These are phyloP conservation scores for Megalops atlanticus DNA, from an alignment of 2,113 vertebrate genomes.

Conservation along the genomic window DNA sequence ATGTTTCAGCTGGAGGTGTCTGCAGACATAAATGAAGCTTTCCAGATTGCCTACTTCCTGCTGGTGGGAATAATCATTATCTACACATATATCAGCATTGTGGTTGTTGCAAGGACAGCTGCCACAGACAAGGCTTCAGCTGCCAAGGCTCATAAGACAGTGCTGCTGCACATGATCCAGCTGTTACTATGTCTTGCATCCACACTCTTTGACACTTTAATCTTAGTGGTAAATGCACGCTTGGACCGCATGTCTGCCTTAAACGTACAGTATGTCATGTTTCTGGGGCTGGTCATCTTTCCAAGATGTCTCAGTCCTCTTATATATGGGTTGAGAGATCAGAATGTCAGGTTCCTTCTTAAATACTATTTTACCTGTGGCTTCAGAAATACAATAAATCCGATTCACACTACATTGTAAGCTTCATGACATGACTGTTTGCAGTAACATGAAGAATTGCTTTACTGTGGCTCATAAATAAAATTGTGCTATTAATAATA, in stretches of 20 bases:
- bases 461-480: too few species aligned
- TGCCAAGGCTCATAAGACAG: constrained; percentile 31
- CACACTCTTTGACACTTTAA: constrained; percentile 22
- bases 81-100: constrained; percentile 38
- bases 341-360: constrained; percentile 29
- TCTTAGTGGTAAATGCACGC: background rate
- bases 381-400: background rate
- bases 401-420: too few species aligned
- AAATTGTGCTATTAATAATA: too few species aligned
- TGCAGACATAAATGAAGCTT: background rate
- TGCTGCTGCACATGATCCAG: constrained; percentile 47
- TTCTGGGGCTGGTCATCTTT: constrained; percentile 33
- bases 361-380: constrained; percentile 16
- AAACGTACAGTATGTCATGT: constrained; percentile 20
- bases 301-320: constrained; percentile 43
- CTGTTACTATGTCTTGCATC: constrained; percentile 33
- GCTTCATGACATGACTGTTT: too few species aligned
- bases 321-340: constrained; percentile 49
- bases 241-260: background rate
- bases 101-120: constrained; percentile 17
- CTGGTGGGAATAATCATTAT: constrained; percentile 23
- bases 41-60: constrained; percentile 30
- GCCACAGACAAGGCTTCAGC: constrained; percentile 29
- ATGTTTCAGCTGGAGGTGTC: constrained; percentile 25
- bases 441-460: too few species aligned